A percentile compares a stretch with the other conserved stretches of the same genome.
phyloP scores from a whole-genome alignment of 2,888 invertebrate genomes.

The Drosophila recens region DNA sequence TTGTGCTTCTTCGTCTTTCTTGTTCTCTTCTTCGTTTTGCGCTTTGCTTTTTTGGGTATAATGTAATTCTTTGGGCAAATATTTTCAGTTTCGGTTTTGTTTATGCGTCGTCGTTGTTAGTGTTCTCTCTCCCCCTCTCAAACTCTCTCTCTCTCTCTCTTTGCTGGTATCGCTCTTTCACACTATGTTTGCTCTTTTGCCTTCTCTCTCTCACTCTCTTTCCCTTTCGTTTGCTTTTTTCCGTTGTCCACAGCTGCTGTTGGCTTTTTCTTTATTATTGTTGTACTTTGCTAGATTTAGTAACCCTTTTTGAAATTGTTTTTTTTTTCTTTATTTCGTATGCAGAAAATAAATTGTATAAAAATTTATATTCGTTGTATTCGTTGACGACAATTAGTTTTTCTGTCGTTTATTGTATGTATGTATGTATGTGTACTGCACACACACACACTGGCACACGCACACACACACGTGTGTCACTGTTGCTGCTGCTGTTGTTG shows the following conservation, averaged over 20 bases:
- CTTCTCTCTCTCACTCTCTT: not conserved
- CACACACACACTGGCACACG: slow-evolving; percentile 29
- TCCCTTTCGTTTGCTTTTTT: not conserved
- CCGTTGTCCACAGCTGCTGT: slow-evolving; percentile 60
- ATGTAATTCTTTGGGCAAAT: slow-evolving; percentile 58
- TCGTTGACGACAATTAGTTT: slow-evolving; percentile 44
- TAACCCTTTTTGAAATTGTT: slow-evolving; percentile 4
- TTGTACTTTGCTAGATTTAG: slow-evolving; percentile 8
- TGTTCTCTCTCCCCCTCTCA: slow-evolving; percentile 6
- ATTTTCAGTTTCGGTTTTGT: slow-evolving; percentile 62
- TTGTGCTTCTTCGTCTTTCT: slow-evolving; percentile 12
- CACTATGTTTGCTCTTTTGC: no score
- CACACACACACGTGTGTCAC: slow-evolving; percentile 13
- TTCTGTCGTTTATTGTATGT: slow-evolving; percentile 37
- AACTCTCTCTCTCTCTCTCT: slow-evolving; percentile 5
- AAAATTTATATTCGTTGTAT: slow-evolving; percentile 64
- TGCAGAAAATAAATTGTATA: slow-evolving; percentile 38
- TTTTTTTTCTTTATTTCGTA: slow-evolving; percentile 5
- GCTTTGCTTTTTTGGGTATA: slow-evolving; percentile 18
- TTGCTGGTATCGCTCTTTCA: not conserved
- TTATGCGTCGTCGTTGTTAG: slow-evolving; percentile 55
- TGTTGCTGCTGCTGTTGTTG: slow-evolving; percentile 9
- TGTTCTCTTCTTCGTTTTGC: slow-evolving; percentile 1
- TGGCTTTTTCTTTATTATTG: slow-evolving; percentile 19
- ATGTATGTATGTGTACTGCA: slow-evolving; percentile 17